Conservation (phyloP, 1,140 invertebrate genomes). For the Adelges cooleyi region DNA sequence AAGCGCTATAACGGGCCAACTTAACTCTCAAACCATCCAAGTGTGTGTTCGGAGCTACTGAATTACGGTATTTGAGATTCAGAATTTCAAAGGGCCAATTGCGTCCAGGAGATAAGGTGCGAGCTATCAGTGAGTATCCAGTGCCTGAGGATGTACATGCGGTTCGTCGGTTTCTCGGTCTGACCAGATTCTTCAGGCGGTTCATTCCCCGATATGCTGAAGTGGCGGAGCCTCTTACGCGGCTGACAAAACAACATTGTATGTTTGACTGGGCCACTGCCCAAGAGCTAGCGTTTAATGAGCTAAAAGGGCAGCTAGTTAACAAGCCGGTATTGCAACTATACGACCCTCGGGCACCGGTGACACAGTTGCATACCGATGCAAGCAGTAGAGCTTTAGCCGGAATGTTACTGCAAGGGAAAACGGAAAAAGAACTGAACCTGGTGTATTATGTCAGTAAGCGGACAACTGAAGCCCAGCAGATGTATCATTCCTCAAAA, state of each 20-base stretch:
- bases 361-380: slow-evolving; percentile 25
- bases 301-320: neutral
- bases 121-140: neutral
- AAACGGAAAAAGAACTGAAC: neutral
- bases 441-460: slow-evolving; percentile 9
- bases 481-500: neutral
- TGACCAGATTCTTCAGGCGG: neutral
- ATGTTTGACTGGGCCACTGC: neutral
- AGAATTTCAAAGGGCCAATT: neutral
- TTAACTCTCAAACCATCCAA: neutral
- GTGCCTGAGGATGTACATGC: neutral
- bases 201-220: neutral
- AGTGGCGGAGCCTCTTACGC: neutral
- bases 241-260: neutral
- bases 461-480: neutral
- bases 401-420: slow-evolving; percentile 7
- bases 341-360: neutral
- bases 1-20: neutral
- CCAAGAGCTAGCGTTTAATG: neutral
- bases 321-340: slow-evolving; percentile 29
- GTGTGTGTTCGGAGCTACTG: neutral
- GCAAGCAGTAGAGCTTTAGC: neutral
- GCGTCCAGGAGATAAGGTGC: neutral
- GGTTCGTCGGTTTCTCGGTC: slow-evolving; percentile 3
- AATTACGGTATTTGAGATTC: slow-evolving; percentile 1